Evolutionary conservation across 2,888 invertebrate genomes (phyloP), one percentile per base, ranked within the genome.

Genomic region (Caenorhabditis sulstoni): DNA sequence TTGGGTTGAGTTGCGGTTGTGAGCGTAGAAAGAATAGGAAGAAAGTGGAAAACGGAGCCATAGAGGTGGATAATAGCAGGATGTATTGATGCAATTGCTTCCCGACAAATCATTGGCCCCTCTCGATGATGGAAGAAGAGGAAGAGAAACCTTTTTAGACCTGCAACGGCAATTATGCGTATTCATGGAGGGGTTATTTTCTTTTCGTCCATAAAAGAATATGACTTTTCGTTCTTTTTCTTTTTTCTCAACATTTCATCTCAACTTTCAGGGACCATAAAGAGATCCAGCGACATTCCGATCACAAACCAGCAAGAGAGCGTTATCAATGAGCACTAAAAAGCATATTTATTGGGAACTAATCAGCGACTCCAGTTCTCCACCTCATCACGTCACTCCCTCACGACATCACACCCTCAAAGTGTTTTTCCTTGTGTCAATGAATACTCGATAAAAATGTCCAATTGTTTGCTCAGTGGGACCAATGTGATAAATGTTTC

Each of bases 81-180:
- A 73, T 73, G 73, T 73, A 73, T 64, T 73, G 73, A 73, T 73
- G 73, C 61, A 73, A 73, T 73, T 73, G 73, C 73, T 73, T 73
- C 73, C 73, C 73, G 64, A 64, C 73, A 73, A 64, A 73, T 73
- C 73, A 73, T 73, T 73, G 73, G 64, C 41, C 50, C n/a, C 73
- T 50, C 64, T 58, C 53, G 55, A 66, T 35, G 61, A 73, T 9
- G 12, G 62, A 35, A 44, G 49, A 37, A 44, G 41, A 49, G 37
- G 52, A 58, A 58, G 58, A 65, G 64, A 73, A 73, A 73, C 73
- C 73, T 73, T 73, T 29, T 73, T 65, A 73, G 73, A 47, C 39
- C 58, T 57, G 58, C 71, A 71, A 71, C 18, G 37, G 41, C 73
- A 64, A 73, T 73, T 73, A 73, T 49, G 55, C 58, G 35, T 62